Evolutionary conservation across 2,797 vertebrate species (phyloP).

Genomic region (Tapera naevia): DNA sequence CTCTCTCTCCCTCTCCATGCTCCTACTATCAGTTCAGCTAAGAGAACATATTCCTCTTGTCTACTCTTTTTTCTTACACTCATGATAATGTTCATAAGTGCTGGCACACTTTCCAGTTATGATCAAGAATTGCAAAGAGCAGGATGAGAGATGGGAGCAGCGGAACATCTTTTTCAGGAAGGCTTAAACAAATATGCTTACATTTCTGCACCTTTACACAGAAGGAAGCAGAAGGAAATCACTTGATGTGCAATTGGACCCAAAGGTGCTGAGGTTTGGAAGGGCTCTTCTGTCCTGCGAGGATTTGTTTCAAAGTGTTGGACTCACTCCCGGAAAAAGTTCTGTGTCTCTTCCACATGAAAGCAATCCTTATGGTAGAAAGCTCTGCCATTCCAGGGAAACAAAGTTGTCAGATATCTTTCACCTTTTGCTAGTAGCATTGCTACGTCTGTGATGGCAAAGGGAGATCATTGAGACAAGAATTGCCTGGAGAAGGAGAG

Average conservation of each 20-base stretch:
- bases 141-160: conserved; percentile 2
- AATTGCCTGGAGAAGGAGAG: neutral
- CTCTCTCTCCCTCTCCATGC: neutral
- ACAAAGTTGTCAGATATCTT: conserved; percentile 56
- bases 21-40: neutral
- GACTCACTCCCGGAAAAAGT: conserved; percentile 33
- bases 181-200: conserved; percentile 21
- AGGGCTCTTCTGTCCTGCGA: conserved; percentile 6
- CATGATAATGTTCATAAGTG: neutral
- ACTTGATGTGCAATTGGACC: neutral
- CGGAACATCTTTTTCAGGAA: conserved; percentile 17
- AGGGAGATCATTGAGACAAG: conserved; percentile 43
- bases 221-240: conserved; percentile 44
- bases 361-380: conserved; percentile 47
- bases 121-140: conserved; percentile 37
- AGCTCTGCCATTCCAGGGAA: conserved; percentile 42
- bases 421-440: conserved; percentile 7
- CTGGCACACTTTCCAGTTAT: neutral
- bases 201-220: neutral
- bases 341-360: conserved; percentile 44
- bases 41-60: neutral
- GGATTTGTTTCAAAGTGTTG: conserved; percentile 60
- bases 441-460: conserved; percentile 55
- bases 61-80: neutral
- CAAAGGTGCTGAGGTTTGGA: conserved; percentile 43